Base-by-base conservation (phyloP, 2,888 invertebrate genomes). In the Drosophila sordidula region DNA sequence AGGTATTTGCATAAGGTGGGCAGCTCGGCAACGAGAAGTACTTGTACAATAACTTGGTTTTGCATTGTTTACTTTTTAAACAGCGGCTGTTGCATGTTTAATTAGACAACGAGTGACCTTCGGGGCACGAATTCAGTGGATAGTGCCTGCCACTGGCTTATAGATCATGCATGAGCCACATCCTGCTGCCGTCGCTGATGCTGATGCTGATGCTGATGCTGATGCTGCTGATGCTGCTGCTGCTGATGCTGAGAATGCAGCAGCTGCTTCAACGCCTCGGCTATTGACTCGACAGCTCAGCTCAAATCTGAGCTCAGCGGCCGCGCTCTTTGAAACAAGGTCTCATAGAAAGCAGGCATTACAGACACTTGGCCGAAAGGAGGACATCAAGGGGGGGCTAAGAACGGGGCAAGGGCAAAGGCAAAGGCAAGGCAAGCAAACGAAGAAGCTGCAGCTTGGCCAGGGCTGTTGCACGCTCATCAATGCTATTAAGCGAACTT, bases 401-500 rank as follows among this genome's bases (percentile, higher is more conserved):
- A 29, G 8, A 6, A 8, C 2, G 32, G 32, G 32, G 8, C 6
- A 6, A 22, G 32, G 11, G 4, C 49, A 14, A 29, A 1, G 32
- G 39, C 14, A 11, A 8, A 1, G 32, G 39, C 14, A 11, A 8
- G 29, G 25, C n/a, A 39, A 47, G 46, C 11, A 32, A 22, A 49
- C 6, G 59, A 32, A 38, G 39, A 32, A 25, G 46, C 54, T 34
- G 45, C 18, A 29, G 16, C 32, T 54, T 34, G 50, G 14, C 18
- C 38, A 32, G 34, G 54, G 41, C 59, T 65, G 63, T 54, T 51
- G 42, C 46, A 56, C 66, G 75, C 83, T 87, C 87, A 87, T 87
- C 87, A 87, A 86, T 87, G 87, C 83, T 86, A 87, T 87, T 86
- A 86, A 87, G 81, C 81, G 85, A 75, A 76, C 81, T 80, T 86